Percentiles rank a stretch among this genome's conserved stretches.
Evolutionary conservation across 23 tunicate genomes (phyloP).

Genomic region (Phallusia fumigata): DNA sequence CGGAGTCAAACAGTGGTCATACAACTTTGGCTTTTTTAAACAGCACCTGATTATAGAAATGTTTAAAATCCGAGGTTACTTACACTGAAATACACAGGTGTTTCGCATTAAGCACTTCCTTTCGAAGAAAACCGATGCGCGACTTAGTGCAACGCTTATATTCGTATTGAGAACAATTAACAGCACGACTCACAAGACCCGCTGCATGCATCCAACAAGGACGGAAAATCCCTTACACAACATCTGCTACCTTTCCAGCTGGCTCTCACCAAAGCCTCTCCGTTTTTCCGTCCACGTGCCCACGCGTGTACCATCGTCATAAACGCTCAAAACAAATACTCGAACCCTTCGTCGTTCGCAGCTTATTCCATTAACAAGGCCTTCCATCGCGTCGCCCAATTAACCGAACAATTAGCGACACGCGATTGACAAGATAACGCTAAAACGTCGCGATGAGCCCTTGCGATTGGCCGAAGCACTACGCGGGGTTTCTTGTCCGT

Average conservation of each 20-base stretch:
- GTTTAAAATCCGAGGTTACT: too few relatives aligned
- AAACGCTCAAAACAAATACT: neutral
- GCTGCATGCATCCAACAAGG: too few relatives aligned
- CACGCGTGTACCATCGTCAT: neutral
- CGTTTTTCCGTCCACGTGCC: slow-evolving; percentile 10
- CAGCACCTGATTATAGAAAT: too few relatives aligned
- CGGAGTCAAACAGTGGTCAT: too few relatives aligned
- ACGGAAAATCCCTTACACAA: neutral
- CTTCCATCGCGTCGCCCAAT: slow-evolving; percentile 11
- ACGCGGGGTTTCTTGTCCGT: neutral
- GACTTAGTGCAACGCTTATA: too few relatives aligned
- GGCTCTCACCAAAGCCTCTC: too few relatives aligned
- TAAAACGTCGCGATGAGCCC: neutral
- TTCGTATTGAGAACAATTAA: too few relatives aligned
- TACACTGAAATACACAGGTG: too few relatives aligned
- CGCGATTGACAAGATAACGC: neutral
- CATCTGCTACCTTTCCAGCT: neutral
- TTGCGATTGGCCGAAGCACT: neutral
- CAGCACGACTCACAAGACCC: too few relatives aligned
- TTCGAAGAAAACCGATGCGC: too few relatives aligned
- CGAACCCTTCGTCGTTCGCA: neutral
- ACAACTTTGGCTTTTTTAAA: too few relatives aligned
- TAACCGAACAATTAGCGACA: neutral
- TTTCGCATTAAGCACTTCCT: too few relatives aligned
- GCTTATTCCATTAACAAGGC: neutral